Conservation (phyloP, 1,140 invertebrate species). For the Mactra quadrangularis region DNA sequence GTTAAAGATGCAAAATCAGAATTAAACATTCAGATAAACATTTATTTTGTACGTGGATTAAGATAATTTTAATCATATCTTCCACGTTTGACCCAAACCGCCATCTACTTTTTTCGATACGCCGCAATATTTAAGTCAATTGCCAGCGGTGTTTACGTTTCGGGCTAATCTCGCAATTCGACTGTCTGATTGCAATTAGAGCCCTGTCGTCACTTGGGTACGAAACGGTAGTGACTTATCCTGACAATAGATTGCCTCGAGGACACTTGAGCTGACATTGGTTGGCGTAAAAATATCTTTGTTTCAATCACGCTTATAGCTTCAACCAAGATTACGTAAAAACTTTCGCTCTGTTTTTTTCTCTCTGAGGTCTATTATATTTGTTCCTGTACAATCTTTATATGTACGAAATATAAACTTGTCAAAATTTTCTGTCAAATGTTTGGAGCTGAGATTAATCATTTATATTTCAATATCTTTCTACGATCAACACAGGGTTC, state of each 20-base stretch:
- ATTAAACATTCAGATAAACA: constrained; percentile 26
- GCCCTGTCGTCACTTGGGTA: constrained; percentile 19
- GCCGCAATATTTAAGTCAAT: constrained; percentile 14
- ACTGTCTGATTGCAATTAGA: constrained; percentile 62
- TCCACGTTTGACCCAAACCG: constrained; percentile 40
- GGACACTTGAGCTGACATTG: constrained; percentile 17
- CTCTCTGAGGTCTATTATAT: constrained; percentile 21
- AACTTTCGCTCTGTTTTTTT: constrained; percentile 15
- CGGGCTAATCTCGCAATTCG: constrained; percentile 55
- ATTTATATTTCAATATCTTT: constrained; percentile 63
- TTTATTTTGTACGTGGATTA: constrained; percentile 1
- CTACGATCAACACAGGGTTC: constrained; percentile 35
- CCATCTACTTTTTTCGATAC: constrained; percentile 31
- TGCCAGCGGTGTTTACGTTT: constrained; percentile 53
- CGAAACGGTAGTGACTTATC: constrained; percentile 36
- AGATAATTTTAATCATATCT: constrained; percentile 39
- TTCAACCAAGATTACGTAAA: constrained; percentile 30
- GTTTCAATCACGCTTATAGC: constrained; percentile 15
- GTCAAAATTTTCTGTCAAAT: constrained; percentile 52
- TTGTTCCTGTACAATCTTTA: constrained; percentile 8
- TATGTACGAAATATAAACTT: constrained; percentile 28
- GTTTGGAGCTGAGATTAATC: constrained; percentile 55
- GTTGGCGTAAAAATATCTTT: constrained; percentile 13
- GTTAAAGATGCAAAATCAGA: too few species aligned
- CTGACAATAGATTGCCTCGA: constrained; percentile 28